A percentile compares a stretch with the other conserved stretches of the same genome.
Evolutionary conservation across 2,888 invertebrate species (phyloP).

Genomic region (Ochlodes sylvanus): DNA sequence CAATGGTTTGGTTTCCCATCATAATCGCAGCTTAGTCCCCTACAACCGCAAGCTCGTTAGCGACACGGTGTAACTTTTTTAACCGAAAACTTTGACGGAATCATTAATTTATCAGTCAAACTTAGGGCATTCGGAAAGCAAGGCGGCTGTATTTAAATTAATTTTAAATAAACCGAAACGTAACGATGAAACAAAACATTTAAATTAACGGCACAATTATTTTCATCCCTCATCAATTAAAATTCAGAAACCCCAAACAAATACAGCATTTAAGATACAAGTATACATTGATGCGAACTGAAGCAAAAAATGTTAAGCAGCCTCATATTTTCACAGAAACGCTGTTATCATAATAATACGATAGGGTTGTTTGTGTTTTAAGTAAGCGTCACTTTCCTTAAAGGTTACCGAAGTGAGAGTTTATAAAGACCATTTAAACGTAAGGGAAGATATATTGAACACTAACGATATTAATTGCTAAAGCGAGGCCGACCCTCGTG

Average conservation of each 20-base stretch:
- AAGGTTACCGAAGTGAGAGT: conserved; percentile 34
- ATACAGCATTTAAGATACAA: background rate
- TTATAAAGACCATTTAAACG: conserved; percentile 18
- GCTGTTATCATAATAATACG: conserved; percentile 5
- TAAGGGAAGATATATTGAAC: conserved; percentile 21
- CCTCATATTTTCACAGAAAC: background rate
- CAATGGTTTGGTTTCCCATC: no score
- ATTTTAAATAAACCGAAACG: no score
- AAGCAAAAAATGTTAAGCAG: background rate
- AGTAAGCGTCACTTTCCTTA: conserved; percentile 15
- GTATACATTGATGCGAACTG: background rate
- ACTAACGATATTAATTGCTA: conserved; percentile 29
- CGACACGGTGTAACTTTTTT: no score
- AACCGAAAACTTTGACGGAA: no score
- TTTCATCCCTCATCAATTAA: background rate
- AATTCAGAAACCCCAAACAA: background rate
- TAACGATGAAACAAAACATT: no score
- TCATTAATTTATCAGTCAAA: no score
- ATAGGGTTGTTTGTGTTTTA: conserved; percentile 21
- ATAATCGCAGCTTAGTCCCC: no score
- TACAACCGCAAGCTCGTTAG: no score
- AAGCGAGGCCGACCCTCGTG: conserved; percentile 11
- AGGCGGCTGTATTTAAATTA: no score
- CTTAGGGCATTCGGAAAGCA: no score
- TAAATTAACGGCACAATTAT: no score